phyloP scores from a whole-genome alignment of 2,113 vertebrate species.

The Marcusenius ussheri region DNA sequence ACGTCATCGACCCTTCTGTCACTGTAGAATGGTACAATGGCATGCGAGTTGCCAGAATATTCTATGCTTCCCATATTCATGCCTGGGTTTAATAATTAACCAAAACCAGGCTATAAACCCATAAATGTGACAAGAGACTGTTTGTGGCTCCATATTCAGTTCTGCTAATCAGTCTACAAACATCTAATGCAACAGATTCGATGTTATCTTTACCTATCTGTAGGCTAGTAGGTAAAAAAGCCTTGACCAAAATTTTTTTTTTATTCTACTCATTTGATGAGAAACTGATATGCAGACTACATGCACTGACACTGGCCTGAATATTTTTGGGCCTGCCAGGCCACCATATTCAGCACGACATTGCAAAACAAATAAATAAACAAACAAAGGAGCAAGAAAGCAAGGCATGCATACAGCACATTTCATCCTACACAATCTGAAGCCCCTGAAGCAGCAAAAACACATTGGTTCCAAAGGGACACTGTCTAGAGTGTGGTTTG shows the following conservation, averaged over 20 bases:
- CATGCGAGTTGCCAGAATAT: background rate
- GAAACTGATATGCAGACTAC: background rate
- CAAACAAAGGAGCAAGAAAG: background rate
- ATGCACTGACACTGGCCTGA: conserved; percentile 7
- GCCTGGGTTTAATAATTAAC: background rate
- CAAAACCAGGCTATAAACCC: background rate
- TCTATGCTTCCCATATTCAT: background rate
- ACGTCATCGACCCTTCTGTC: background rate
- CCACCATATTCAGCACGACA: conserved; percentile 2
- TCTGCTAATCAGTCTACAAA: background rate
- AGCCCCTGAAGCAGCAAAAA: background rate
- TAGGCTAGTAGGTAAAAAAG: background rate
- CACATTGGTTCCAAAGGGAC: background rate
- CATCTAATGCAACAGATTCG: background rate
- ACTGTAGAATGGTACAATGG: background rate
- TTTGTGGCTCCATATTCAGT: background rate
- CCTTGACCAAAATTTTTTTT: background rate
- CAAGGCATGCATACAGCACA: background rate
- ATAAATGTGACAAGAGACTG: background rate
- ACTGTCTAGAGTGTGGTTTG: background rate
- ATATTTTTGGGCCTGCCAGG: background rate
- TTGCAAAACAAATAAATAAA: background rate
- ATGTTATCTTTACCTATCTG: background rate
- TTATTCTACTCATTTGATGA: background rate
- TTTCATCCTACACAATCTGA: background rate